These are phyloP conservation scores for Carcina quercana DNA, from an alignment of 2,888 invertebrate genomes.

Conservation along the genomic window DNA sequence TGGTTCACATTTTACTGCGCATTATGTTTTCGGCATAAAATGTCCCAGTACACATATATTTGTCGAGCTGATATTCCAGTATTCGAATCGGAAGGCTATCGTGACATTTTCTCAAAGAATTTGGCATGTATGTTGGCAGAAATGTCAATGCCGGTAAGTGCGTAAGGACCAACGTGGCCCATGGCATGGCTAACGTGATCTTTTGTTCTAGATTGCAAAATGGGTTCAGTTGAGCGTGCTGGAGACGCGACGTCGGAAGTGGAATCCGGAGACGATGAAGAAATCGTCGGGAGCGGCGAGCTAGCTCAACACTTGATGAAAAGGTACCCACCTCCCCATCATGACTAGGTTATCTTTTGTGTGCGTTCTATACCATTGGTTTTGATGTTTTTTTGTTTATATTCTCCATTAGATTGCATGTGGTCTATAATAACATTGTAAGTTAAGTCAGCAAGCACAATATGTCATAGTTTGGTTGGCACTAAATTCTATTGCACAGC, in stretches of 20 bases:
- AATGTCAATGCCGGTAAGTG: conserved; percentile 34
- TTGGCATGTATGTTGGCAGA: conserved; percentile 10
- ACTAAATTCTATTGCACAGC: too few relatives aligned
- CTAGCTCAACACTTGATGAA: conserved; percentile 58
- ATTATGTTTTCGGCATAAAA: conserved; percentile 50
- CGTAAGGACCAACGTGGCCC: conserved; percentile 65
- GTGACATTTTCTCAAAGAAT: conserved; percentile 12
- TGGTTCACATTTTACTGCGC: conserved; percentile 58
- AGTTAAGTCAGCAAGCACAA: too few relatives aligned
- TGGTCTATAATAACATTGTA: too few relatives aligned
- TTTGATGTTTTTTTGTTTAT: too few relatives aligned
- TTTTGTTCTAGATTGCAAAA: conserved; percentile 57
- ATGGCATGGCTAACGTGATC: conserved; percentile 30
- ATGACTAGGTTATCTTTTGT: conserved; percentile 20
- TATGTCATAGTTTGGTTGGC: neutral
- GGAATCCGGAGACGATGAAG: conserved; percentile 80
- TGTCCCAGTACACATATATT: too few relatives aligned
- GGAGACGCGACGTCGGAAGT: conserved; percentile 78
- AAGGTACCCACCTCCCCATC: too few relatives aligned
- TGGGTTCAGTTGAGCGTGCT: conserved; percentile 80
- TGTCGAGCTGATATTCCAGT: conserved; percentile 12
- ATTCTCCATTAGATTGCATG: too few relatives aligned
- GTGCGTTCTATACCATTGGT: conserved; percentile 13
- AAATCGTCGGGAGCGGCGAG: conserved; percentile 70
- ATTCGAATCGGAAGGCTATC: conserved; percentile 13